Evolutionary conservation across 2,888 invertebrate species (phyloP), one percentile per base, ranked within the genome.

Genomic region (Electrophaes corylata): DNA sequence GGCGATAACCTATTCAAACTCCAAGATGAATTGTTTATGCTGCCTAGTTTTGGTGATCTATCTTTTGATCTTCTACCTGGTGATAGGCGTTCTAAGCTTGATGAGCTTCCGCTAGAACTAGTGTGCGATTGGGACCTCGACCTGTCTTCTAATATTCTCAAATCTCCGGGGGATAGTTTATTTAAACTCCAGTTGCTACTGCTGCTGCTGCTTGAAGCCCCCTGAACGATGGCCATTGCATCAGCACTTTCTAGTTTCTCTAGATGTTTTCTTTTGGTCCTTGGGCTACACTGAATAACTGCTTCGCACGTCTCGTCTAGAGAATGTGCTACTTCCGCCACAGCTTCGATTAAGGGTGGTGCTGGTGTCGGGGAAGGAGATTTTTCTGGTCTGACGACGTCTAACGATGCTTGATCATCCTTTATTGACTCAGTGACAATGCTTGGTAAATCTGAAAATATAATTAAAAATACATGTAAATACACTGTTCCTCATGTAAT

Each of bases 291-390:
- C 77, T 94, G 94, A 54, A 95, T 94, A 0, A 94, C 94, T 29
- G 94, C 93, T 74, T 94, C 95, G 16, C 95, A 95, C 0, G 95
- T 93, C 72, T 94, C 94, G 70, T 95, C 95, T 43, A 95, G 75
- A 1, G 94, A 93, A 67, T 93, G 94, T 0, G 94, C 95, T 0
- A 93, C 94, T 44, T 94, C 94, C 0, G 94, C 94, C 0, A 93
- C 94, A 1, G 95, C 94, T 76, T 95, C 94, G 45, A 95, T 78
- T 12, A 95, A 80, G 72, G 91, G 89, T 0, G 92, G 76, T 29
- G 73, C 76, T 33, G 79, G 84, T 11, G 88, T 78, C 3, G 78
- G 69, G 1, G 84, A 65, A 37, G 73, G 72, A 19, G 76, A 70
- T 67, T 82, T 81, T 20, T 83, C 54, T 20, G 50, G 35, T 40